phyloP scores from a whole-genome alignment of 2,113 vertebrate species.

The Tenrec ecaudatus region DNA sequence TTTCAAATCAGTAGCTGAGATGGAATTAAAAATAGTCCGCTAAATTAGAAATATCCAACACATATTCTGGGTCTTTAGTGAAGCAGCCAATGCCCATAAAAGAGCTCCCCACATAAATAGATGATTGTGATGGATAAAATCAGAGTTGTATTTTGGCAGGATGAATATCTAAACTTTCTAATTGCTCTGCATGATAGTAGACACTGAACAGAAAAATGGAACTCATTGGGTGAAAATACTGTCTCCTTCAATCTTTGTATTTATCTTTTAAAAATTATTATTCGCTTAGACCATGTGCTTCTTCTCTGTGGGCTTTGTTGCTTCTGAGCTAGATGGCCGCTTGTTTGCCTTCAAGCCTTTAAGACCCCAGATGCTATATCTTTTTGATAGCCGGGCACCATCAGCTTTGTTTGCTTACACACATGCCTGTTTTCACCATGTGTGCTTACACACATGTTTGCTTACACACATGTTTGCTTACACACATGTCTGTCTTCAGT shows the following conservation, averaged over 20 bases:
- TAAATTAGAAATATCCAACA: conserved; percentile 7
- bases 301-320: too few relatives aligned
- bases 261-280: neutral
- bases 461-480: too few relatives aligned
- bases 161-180: neutral
- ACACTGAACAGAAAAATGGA: neutral
- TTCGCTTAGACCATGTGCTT: too few relatives aligned
- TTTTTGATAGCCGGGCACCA: too few relatives aligned
- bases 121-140: neutral
- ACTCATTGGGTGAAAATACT: neutral
- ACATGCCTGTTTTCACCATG: too few relatives aligned
- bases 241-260: neutral
- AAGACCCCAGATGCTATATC: too few relatives aligned
- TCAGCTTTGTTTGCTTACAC: too few relatives aligned
- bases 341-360: too few relatives aligned
- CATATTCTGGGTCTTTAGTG: neutral
- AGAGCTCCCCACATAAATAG: neutral
- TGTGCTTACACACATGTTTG: too few relatives aligned
- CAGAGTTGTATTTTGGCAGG: neutral
- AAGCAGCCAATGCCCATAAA: neutral
- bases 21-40: neutral
- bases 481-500: too few relatives aligned
- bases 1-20: neutral
- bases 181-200: neutral
- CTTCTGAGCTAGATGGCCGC: too few relatives aligned